Percentiles rank a stretch among this genome's conserved stretches.
Conservation (phyloP, 2,113 vertebrate genomes). For the Rhodinocichla rosea region DNA sequence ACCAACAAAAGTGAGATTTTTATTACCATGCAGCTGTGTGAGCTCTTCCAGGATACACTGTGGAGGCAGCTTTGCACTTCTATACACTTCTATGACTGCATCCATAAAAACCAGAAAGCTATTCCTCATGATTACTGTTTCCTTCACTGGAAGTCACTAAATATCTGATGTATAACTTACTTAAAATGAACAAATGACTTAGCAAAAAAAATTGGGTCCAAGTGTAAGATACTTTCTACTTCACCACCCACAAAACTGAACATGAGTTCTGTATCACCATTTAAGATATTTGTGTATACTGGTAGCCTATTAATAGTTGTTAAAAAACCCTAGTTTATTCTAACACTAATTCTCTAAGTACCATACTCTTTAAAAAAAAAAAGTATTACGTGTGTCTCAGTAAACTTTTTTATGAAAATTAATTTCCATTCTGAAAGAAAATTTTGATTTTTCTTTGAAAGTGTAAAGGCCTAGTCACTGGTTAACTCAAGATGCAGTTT, state of each 20-base stretch:
- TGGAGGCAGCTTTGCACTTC: background rate
- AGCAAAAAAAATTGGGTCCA: background rate
- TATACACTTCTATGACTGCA: background rate
- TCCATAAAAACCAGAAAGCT: background rate
- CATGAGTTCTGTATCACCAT: background rate
- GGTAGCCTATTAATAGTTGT: background rate
- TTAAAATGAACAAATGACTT: background rate
- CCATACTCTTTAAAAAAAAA: background rate
- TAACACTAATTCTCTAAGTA: background rate
- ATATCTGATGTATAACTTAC: background rate
- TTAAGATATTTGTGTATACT: background rate
- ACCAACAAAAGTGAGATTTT: background rate
- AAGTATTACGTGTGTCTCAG: fast-evolving
- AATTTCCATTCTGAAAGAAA: background rate
- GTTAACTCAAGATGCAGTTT: background rate
- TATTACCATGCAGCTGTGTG: background rate
- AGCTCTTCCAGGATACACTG: background rate
- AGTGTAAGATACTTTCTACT: background rate
- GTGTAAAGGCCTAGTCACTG: background rate
- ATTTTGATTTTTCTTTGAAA: background rate
- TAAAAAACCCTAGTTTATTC: background rate
- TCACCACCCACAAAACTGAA: fast-evolving
- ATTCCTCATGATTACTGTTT: background rate
- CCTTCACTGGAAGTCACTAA: background rate
- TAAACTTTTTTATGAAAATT: background rate